These are phyloP conservation scores for Trachythela sp. DNA, from an alignment of 64 coral and sea anemone genomes.

Conservation along the genomic window DNA sequence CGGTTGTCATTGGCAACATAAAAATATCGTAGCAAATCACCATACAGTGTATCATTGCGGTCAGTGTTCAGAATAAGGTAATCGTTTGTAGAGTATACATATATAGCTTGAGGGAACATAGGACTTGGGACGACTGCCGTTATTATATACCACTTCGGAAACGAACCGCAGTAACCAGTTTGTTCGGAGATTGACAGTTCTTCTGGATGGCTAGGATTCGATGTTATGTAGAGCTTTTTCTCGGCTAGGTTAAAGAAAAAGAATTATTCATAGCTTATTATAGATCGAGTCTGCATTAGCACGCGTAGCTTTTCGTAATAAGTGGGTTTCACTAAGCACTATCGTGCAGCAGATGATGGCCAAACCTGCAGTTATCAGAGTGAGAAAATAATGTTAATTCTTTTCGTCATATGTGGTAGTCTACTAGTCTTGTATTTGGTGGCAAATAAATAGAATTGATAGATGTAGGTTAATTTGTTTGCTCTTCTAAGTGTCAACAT, in stretches of 20 bases:
- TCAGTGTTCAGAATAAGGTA: neutral
- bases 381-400: no score
- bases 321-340: no score
- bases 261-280: neutral
- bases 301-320: no score
- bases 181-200: neutral
- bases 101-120: neutral
- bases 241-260: neutral
- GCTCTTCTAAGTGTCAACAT: no score
- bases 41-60: neutral
- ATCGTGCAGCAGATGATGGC: no score
- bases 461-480: no score
- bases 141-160: neutral
- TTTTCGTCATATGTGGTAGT: no score
- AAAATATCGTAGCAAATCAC: neutral
- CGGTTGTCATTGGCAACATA: neutral
- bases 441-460: no score
- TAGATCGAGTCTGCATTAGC: neutral
- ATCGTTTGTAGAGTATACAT: neutral
- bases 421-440: neutral
- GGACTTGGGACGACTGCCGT: neutral
- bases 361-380: no score
- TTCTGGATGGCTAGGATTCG: neutral
- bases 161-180: neutral
- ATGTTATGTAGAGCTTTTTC: neutral